Evolutionary conservation across 2,888 invertebrate genomes (phyloP), one percentile per base, ranked within the genome.

Genomic region (Anoncus sp.): DNA sequence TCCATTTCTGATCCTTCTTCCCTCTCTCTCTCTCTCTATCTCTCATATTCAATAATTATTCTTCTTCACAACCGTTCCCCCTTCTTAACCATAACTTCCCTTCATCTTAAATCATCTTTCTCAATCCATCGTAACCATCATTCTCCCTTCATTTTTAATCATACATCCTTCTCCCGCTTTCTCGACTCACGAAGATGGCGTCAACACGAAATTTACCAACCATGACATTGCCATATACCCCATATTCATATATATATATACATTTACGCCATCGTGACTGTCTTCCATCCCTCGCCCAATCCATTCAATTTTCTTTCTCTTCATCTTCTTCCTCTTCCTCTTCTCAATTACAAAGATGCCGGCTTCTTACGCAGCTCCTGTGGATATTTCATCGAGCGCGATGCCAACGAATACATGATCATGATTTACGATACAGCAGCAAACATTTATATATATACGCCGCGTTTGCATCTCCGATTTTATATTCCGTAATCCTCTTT

Each of bases 191-290:
- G 18, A 35, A 66, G 49, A 67, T 20, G 75, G 70, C 31, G 45
- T 80, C 75, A 76, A 79, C 72, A 79, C 77, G 78, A 82, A 83
- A 83, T 84, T 82, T 77, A 78, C 63, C 70, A 67, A 57, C 35
- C 63, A 57, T 77, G 63, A 69, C 72, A 53, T 24, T 5, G 22
- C 45, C 47, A 40, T 16, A 51, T 35, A 9, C 45, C 53, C 40
- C 18, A 63, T 31, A 12, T 35, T 5, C n/a, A 3, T n/a, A 31
- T n/a, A n/a, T n/a, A n/a, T n/a, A n/a, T n/a, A n/a, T 16, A 18
- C n/a, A n/a, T 35, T 40, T 57, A 57, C 63, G 35, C 49, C 38
- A 27, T 55, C 24, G 51, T 78, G 45, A 78, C 72, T 76, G 51
- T 74, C 63, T 45, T 18, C 22, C 16, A 6, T 60, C 35, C 38